These are phyloP conservation scores for Acleris holmiana DNA, from an alignment of 2,888 invertebrate genomes.

Conservation along the genomic window DNA sequence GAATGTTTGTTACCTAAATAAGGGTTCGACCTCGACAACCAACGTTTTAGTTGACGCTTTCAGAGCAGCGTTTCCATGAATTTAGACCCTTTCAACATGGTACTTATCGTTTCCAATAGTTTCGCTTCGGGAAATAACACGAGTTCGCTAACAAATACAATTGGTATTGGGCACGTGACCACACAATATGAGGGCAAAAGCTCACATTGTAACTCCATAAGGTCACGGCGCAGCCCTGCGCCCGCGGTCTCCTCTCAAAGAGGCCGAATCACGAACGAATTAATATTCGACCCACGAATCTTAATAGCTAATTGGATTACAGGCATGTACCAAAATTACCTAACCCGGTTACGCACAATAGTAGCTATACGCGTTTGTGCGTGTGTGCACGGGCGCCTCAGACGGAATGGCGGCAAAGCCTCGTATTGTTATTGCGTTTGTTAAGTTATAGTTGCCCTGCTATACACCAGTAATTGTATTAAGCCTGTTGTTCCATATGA, in stretches of 20 bases:
- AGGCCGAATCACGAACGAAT: slow-evolving; percentile 68
- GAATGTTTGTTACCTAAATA: not conserved
- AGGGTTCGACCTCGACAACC: not conserved
- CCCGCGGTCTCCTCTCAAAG: slow-evolving; percentile 65
- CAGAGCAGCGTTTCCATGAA: not conserved
- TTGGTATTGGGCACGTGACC: slow-evolving; percentile 48
- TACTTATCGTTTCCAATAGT: slow-evolving; percentile 3
- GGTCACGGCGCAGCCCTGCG: slow-evolving; percentile 57
- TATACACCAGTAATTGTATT: slow-evolving; percentile 76
- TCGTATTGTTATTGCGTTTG: slow-evolving; percentile 62
- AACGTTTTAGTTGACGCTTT: not conserved
- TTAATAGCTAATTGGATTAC: slow-evolving; percentile 85
- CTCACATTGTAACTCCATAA: slow-evolving; percentile 57
- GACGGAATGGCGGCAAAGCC: slow-evolving; percentile 48
- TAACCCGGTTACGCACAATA: slow-evolving; percentile 78
- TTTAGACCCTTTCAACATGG: not conserved
- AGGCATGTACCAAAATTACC: slow-evolving; percentile 82
- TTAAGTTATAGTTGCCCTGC: slow-evolving; percentile 60
- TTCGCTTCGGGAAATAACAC: slow-evolving; percentile 11
- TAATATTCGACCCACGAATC: slow-evolving; percentile 82
- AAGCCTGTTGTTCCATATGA: slow-evolving; percentile 58
- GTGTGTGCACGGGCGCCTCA: slow-evolving; percentile 40
- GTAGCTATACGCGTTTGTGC: slow-evolving; percentile 70
- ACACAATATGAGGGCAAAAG: slow-evolving; percentile 34
- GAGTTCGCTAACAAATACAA: slow-evolving; percentile 40